Conservation (phyloP, 2,888 invertebrate genomes). For the Archips crataeganus region DNA sequence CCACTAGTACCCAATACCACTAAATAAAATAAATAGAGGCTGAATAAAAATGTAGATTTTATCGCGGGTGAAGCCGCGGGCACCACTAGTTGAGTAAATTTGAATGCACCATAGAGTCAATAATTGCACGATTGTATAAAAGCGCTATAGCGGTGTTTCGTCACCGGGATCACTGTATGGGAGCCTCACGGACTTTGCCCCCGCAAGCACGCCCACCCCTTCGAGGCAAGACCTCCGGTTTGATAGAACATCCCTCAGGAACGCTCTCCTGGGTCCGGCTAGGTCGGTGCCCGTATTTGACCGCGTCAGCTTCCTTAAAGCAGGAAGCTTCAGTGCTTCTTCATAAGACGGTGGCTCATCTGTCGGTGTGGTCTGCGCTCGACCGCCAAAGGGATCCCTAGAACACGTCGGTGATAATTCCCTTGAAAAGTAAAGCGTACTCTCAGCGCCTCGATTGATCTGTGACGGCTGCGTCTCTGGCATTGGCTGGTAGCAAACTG, state of each 20-base stretch:
- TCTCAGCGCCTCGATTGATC: slow-evolving; percentile 61
- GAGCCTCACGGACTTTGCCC: slow-evolving; percentile 75
- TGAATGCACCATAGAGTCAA: slow-evolving; percentile 77
- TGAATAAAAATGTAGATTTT: slow-evolving; percentile 38
- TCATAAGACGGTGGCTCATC: slow-evolving; percentile 88
- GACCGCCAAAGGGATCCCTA: slow-evolving; percentile 87
- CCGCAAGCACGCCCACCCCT: slow-evolving; percentile 78
- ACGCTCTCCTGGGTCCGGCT: slow-evolving; percentile 80
- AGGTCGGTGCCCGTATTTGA: slow-evolving; percentile 87
- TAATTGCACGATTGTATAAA: slow-evolving; percentile 56
- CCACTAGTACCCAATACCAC: slow-evolving; percentile 30
- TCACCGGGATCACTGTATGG: slow-evolving; percentile 74
- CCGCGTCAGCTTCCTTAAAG: slow-evolving; percentile 83
- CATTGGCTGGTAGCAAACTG: slow-evolving; percentile 71
- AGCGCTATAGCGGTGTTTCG: slow-evolving; percentile 80
- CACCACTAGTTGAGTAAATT: slow-evolving; percentile 51
- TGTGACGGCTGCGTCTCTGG: slow-evolving; percentile 55
- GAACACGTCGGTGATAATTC: slow-evolving; percentile 83
- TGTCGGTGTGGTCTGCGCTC: slow-evolving; percentile 83
- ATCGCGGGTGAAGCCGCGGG: slow-evolving; percentile 36
- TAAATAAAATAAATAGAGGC: slow-evolving; percentile 38
- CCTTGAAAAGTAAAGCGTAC: slow-evolving; percentile 72
- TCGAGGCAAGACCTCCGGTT: slow-evolving; percentile 81
- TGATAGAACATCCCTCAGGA: slow-evolving; percentile 78
- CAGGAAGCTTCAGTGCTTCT: slow-evolving; percentile 87